Percentiles rank a stretch among this genome's conserved stretches.
phyloP scores from a whole-genome alignment of 2,888 invertebrate genomes.

The Phasia obesa region DNA sequence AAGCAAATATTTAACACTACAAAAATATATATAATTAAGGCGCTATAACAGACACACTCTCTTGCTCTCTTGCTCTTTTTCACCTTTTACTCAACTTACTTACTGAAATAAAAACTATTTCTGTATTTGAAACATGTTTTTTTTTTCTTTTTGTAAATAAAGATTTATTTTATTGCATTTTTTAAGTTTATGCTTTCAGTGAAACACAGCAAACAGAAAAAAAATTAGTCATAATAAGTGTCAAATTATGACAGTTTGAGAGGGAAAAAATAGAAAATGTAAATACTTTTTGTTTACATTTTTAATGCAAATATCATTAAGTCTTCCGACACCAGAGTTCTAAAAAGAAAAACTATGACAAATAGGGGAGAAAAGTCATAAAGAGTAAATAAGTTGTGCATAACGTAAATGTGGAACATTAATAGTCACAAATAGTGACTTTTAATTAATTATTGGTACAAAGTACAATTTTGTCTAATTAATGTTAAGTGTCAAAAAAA shows the following conservation, averaged over 20 bases:
- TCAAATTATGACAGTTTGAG: slow-evolving; percentile 60
- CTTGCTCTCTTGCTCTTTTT: not conserved
- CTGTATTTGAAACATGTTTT: slow-evolving; percentile 20
- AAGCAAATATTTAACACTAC: slow-evolving; percentile 3
- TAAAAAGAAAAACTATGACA: not conserved
- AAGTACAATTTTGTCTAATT: too few relatives aligned
- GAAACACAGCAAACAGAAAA: slow-evolving; percentile 3
- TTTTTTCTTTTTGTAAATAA: slow-evolving; percentile 17
- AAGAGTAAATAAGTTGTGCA: not conserved
- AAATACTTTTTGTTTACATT: not conserved
- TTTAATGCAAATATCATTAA: not conserved
- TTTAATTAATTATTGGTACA: too few relatives aligned
- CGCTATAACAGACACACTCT: not conserved
- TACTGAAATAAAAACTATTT: not conserved
- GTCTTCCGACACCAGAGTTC: not conserved
- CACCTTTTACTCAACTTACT: not conserved
- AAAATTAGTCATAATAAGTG: slow-evolving; percentile 57
- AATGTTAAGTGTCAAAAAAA: too few relatives aligned
- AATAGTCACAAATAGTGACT: not conserved
- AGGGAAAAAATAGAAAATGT: slow-evolving; percentile 2
- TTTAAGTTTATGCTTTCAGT: not conserved
- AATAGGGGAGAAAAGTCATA: not conserved
- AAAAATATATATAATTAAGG: slow-evolving; percentile 25
- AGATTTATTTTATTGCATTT: slow-evolving; percentile 14
- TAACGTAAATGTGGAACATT: not conserved